Percentiles rank a stretch among this genome's conserved stretches.
Evolutionary conservation across 1,140 invertebrate genomes (phyloP).

Genomic region (Uloborus diversus): DNA sequence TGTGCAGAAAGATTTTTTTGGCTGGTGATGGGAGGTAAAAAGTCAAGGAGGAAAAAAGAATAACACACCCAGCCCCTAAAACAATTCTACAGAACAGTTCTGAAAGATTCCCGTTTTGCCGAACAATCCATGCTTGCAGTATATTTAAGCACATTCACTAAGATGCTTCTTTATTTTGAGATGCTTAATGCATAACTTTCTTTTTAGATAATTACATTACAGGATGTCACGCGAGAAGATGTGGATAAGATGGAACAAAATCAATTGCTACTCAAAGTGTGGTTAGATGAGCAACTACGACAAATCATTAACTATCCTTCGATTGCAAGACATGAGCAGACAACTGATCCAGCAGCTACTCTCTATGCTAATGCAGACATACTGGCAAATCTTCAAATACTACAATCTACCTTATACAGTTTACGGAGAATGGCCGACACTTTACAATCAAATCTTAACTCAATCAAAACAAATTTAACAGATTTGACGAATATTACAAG

Average conservation of each 20-base stretch:
- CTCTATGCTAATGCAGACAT: slow-evolving; percentile 24
- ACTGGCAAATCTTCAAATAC: slow-evolving; percentile 57
- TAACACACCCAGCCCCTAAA: no score
- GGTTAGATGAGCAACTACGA: slow-evolving; percentile 46
- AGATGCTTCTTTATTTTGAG: background rate
- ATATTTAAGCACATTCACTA: background rate
- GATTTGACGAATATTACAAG: slow-evolving; percentile 59
- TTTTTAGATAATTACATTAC: slow-evolving; percentile 49
- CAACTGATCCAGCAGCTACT: background rate
- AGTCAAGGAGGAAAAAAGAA: no score
- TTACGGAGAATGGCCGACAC: slow-evolving; percentile 54
- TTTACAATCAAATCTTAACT: slow-evolving; percentile 43
- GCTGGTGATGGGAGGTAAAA: no score
- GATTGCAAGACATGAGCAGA: background rate
- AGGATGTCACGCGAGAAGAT: slow-evolving; percentile 61
- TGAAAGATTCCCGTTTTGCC: no score
- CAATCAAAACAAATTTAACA: slow-evolving; percentile 56
- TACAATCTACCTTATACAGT: slow-evolving; percentile 57
- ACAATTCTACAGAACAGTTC: no score
- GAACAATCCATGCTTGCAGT: background rate
- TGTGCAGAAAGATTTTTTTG: no score
- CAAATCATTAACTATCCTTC: background rate
- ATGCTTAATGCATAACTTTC: background rate
- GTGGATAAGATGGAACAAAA: slow-evolving; percentile 58
- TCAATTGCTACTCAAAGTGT: slow-evolving; percentile 57